phyloP scores from a whole-genome alignment of 2,888 invertebrate species.

The Tanytarsus gracilentus region DNA sequence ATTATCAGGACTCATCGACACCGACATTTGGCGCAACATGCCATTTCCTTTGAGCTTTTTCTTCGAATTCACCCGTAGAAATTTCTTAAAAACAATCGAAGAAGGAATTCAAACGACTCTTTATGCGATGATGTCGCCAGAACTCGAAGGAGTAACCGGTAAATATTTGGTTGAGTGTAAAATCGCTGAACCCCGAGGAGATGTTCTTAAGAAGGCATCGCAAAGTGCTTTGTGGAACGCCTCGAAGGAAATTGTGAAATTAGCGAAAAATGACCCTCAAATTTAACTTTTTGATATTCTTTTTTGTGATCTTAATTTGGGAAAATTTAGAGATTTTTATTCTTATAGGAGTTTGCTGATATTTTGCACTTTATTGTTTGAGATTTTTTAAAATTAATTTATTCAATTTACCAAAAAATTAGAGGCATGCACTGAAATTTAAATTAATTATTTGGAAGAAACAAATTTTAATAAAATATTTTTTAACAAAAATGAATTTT shows the following conservation, averaged over 20 bases:
- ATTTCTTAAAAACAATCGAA: conserved; percentile 63
- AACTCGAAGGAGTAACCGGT: conserved; percentile 58
- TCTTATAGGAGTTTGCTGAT: too few species aligned
- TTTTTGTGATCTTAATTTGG: too few species aligned
- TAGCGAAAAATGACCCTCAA: conserved; percentile 60
- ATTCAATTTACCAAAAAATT: too few species aligned
- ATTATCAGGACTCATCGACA: conserved; percentile 47
- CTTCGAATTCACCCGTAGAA: conserved; percentile 54
- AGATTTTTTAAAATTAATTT: too few species aligned
- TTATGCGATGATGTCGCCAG: conserved; percentile 65
- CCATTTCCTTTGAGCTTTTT: conserved; percentile 66
- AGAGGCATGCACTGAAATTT: too few species aligned
- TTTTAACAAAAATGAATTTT: too few species aligned
- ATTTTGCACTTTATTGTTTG: too few species aligned
- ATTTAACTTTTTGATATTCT: too few species aligned
- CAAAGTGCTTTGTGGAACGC: conserved; percentile 79
- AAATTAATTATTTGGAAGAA: too few species aligned
- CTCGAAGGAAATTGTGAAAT: conserved; percentile 62
- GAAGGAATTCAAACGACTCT: conserved; percentile 76
- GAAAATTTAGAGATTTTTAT: too few species aligned
- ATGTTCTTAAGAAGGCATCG: conserved; percentile 57
- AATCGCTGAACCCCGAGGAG: conserved; percentile 52
- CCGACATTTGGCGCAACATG: conserved; percentile 73
- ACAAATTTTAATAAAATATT: too few species aligned
- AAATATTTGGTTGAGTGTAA: conserved; percentile 76